Base-by-base conservation (phyloP, 2,797 vertebrate species). In the Eurystomus glaucurus region DNA sequence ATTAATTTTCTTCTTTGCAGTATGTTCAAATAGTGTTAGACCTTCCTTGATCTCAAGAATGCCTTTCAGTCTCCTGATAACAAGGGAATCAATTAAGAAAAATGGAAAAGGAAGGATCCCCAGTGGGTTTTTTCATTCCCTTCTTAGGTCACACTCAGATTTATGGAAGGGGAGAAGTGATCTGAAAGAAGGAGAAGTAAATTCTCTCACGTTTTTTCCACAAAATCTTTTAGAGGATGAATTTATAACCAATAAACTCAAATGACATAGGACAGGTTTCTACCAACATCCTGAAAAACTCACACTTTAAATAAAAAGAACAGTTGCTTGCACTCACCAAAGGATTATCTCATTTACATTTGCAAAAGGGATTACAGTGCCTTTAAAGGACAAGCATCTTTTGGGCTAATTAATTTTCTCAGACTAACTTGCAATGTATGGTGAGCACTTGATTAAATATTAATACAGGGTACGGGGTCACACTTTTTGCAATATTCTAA, bases 311-410 rank as follows among this genome's bases (percentile, higher is more conserved):
- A 83, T 71, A 92, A 96, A 95, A 90, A 2, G 66, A 91, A 50
- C 71, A 74, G 29, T 97, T 90, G 92, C 50, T 85, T 93, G 85
- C 76, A 65, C 75, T 89, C 88, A 86, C 51, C 66, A 65, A 79
- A 91, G 51, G 66, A 81, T 96, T 91, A 83, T 82, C 77, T 97
- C 90, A 96, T 92, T 97, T 95, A 86, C 85, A 96, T 95, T 96
- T 98, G 96, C 86, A 97, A 97, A 98, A 97, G 90, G 94, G 88
- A 97, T 97, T 95, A 97, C 60, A 92, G 55, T 85, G 45, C 92
- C 89, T 96, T 96, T 97, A 97, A 97, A 98, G 96, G 85, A 91
- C 80, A 96, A 90, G 96, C 74, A 69, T 97, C 95, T 97, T 93
- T 96, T 50, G 31, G 90, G 71, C 95, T 96, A 96, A 97, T 96